These are phyloP conservation scores for Dysidea cf. avara DNA, from an alignment of 37 sponge, comb jelly and placozoan species.

Conservation along the genomic window DNA sequence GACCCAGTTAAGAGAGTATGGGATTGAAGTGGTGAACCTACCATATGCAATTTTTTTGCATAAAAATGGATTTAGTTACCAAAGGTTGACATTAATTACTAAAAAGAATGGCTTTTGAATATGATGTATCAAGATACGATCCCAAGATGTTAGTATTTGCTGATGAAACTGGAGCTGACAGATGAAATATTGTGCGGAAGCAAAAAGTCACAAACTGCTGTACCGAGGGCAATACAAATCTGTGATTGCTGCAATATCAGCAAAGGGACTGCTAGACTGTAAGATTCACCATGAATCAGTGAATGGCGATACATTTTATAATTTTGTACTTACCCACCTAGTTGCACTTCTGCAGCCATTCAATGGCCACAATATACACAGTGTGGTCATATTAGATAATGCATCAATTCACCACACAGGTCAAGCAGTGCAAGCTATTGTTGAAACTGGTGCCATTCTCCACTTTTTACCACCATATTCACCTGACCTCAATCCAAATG, in stretches of 20 bases:
- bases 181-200: neutral
- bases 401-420: conserved; percentile 12
- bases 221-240: neutral
- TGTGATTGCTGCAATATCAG: conserved; percentile 17
- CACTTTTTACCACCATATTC: conserved; percentile 35
- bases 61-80: neutral
- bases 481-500: conserved; percentile 30
- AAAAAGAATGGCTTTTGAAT: neutral
- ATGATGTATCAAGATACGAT: conserved; percentile 1
- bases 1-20: too few relatives aligned
- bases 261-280: conserved; percentile 24
- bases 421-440: neutral
- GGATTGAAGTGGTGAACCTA: too few relatives aligned
- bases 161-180: conserved; percentile 35
- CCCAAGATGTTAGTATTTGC: conserved; percentile 24
- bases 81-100: conserved; percentile 1
- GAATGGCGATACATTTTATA: conserved; percentile 9
- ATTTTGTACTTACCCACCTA: neutral
- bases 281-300: neutral
- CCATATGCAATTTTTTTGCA: too few relatives aligned
- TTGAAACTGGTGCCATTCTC: conserved; percentile 15
- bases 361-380: conserved; percentile 8
- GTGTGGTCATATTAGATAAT: conserved; percentile 25
- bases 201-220: neutral
- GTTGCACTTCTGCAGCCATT: conserved; percentile 11